phyloP scores from a whole-genome alignment of 2,888 invertebrate species.

The Agrotis exclamationis region DNA sequence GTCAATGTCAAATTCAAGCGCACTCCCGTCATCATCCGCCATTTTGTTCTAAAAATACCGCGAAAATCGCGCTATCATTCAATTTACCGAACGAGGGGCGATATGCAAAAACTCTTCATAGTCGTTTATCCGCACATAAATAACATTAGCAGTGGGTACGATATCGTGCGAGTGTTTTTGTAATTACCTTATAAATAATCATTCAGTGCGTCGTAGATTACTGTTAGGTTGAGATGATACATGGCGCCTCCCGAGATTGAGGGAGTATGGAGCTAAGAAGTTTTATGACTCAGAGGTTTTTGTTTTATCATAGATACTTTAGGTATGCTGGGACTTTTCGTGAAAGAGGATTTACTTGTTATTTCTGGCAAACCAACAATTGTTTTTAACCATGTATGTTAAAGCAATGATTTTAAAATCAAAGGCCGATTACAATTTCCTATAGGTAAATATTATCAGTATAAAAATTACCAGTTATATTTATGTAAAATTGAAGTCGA shows the following conservation, averaged over 20 bases:
- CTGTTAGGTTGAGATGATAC: conserved; percentile 84
- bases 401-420: too few species aligned
- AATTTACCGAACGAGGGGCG: conserved; percentile 81
- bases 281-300: background rate
- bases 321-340: background rate
- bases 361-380: too few species aligned
- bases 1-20: conserved; percentile 5
- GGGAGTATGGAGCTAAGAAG: conserved; percentile 13
- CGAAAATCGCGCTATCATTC: conserved; percentile 79
- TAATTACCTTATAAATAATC: conserved; percentile 91
- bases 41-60: conserved; percentile 52
- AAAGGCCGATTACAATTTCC: too few species aligned
- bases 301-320: background rate
- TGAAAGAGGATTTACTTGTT: background rate
- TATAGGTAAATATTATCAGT: too few species aligned
- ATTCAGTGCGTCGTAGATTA: conserved; percentile 88
- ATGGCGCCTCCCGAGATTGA: conserved; percentile 69
- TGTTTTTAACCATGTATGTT: too few species aligned
- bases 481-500: too few species aligned
- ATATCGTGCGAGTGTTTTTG: conserved; percentile 89
- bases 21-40: conserved; percentile 8
- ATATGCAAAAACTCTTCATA: conserved; percentile 88
- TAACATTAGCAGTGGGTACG: conserved; percentile 85
- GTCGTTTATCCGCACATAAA: conserved; percentile 89
- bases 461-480: too few species aligned